Conservation (phyloP, 2,113 vertebrate species). For the Ageneiosus marmoratus region DNA sequence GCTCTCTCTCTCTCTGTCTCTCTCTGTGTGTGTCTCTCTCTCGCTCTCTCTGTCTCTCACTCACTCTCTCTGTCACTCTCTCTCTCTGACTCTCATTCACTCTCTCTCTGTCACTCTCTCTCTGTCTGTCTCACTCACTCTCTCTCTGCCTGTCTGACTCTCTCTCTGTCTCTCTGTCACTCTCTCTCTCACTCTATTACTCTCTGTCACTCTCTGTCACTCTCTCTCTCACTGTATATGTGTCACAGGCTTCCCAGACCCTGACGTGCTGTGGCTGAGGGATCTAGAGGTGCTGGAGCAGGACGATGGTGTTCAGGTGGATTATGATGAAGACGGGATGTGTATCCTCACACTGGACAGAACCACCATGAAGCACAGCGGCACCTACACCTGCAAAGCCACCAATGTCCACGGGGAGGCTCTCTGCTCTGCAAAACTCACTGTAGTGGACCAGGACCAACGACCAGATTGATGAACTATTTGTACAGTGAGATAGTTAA, state of each 20-base stretch:
- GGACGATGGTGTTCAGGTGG: conserved; percentile 63
- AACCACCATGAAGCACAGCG: conserved; percentile 56
- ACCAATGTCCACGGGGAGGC: conserved; percentile 65
- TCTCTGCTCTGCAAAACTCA: conserved; percentile 61
- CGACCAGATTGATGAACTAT: not conserved
- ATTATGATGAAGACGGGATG: conserved; percentile 75
- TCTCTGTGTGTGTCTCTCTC: too few species aligned
- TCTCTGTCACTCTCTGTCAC: not conserved
- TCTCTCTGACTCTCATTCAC: too few species aligned
- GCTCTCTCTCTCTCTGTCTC: too few species aligned
- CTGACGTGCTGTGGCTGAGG: conserved; percentile 76
- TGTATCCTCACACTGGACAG: conserved; percentile 68
- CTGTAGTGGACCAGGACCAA: conserved; percentile 24
- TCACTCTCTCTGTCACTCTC: too few species aligned
- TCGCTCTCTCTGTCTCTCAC: too few species aligned
- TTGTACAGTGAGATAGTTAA: not conserved
- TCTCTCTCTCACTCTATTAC: not conserved
- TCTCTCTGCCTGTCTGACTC: too few species aligned
- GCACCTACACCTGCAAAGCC: conserved; percentile 73
- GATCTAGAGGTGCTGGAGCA: conserved; percentile 64
- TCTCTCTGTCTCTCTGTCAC: too few species aligned
- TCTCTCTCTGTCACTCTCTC: too few species aligned
- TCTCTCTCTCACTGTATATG: not conserved
- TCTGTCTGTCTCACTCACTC: too few species aligned
- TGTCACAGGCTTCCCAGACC: conserved; percentile 74